phyloP scores from a whole-genome alignment of 2,888 invertebrate species.

The Bursaphelenchus okinawaensis region DNA sequence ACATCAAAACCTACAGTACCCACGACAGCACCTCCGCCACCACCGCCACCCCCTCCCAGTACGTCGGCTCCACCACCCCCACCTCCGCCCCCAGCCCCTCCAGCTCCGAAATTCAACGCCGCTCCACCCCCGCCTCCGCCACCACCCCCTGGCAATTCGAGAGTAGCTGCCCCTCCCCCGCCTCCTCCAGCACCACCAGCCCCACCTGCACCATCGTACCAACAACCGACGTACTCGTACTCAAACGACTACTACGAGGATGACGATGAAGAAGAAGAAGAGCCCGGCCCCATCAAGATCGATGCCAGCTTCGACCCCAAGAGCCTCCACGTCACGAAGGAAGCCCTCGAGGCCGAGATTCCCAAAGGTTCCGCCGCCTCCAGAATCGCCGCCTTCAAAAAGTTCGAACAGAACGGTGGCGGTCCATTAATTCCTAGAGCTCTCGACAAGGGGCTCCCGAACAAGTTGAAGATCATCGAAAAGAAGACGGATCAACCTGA shows the following conservation, averaged over 20 bases:
- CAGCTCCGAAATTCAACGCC: background rate
- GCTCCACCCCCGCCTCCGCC: conserved; percentile 12
- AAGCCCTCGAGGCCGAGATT: conserved; percentile 21
- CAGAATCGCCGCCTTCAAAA: conserved; percentile 4
- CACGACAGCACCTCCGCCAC: background rate
- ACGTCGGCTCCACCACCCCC: background rate
- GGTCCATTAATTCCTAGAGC: background rate
- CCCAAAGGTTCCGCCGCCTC: conserved; percentile 16
- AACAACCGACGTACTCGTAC: background rate
- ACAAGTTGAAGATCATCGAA: conserved; percentile 8
- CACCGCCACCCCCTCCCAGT: background rate
- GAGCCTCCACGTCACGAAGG: conserved; percentile 23
- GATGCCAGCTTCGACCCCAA: conserved; percentile 42
- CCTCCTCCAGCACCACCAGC: conserved; percentile 15
- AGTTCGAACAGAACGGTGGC: background rate
- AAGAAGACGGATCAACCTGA: conserved; percentile 1
- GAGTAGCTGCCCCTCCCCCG: conserved; percentile 17
- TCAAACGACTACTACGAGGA: background rate
- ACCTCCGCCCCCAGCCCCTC: background rate
- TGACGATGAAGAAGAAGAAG: background rate
- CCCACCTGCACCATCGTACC: conserved; percentile 6
- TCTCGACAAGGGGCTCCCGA: background rate
- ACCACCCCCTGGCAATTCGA: conserved; percentile 15
- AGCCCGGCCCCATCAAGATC: conserved; percentile 28
- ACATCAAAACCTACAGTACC: background rate